These are phyloP conservation scores for Pangasius sanitwongsei DNA, from an alignment of 2,797 vertebrate genomes.

Conservation along the genomic window DNA sequence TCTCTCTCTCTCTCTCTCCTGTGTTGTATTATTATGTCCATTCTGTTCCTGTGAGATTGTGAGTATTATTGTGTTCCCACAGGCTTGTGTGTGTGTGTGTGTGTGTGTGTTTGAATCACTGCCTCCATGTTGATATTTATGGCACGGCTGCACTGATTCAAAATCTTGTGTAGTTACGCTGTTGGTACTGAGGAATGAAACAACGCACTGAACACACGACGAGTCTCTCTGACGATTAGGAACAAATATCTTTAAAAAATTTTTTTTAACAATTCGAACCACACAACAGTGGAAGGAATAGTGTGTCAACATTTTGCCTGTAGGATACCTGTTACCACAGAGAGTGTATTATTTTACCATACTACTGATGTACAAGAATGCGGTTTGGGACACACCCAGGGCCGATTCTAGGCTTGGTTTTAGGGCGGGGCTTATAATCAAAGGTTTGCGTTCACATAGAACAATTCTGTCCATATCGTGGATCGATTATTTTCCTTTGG, in stretches of 20 bases:
- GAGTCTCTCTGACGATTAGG: no score
- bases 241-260: no score
- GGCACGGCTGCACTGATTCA: background rate
- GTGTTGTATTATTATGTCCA: slow-evolving; percentile 52
- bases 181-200: background rate
- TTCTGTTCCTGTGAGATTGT: slow-evolving; percentile 42
- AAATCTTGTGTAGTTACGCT: background rate
- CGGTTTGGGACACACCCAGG: no score
- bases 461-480: no score
- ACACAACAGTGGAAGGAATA: background rate
- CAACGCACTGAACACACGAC: background rate
- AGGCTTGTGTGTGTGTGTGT: background rate
- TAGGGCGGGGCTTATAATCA: no score
- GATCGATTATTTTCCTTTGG: no score
- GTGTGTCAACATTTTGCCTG: background rate
- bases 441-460: no score
- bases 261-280: background rate
- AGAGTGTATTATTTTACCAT: no score
- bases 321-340: no score
- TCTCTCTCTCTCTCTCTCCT: slow-evolving; percentile 4
- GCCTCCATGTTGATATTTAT: slow-evolving; percentile 8
- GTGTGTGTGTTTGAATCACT: background rate
- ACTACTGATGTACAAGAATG: no score
- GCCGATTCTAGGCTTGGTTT: no score
- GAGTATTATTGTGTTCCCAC: slow-evolving; percentile 25